phyloP scores from a whole-genome alignment of 2,888 invertebrate species.

The Lysandra coridon region DNA sequence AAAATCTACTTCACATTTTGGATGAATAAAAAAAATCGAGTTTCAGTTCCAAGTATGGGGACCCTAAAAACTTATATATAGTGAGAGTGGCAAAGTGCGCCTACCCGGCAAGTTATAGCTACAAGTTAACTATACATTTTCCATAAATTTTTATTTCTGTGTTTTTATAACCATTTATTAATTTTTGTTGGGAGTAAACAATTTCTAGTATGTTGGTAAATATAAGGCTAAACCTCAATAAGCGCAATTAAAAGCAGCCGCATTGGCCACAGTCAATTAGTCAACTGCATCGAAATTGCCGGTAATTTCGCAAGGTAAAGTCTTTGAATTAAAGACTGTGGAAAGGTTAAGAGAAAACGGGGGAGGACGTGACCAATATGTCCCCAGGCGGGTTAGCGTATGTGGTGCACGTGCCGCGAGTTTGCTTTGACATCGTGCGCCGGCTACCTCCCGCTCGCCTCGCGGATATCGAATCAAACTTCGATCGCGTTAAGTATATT shows the following conservation, averaged over 20 bases:
- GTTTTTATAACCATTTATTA: no score
- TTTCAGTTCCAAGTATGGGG: no score
- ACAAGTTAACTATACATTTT: no score
- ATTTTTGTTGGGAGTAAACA: no score
- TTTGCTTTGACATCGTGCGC: constrained; percentile 72
- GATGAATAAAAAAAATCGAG: no score
- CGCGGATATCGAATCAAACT: constrained; percentile 64
- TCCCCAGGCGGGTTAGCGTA: constrained; percentile 59
- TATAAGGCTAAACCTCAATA: background rate
- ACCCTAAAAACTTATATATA: no score
- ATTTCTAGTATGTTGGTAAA: no score
- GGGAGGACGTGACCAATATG: constrained; percentile 75
- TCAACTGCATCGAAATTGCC: constrained; percentile 12
- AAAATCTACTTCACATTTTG: no score
- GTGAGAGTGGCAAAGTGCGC: no score
- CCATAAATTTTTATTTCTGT: no score
- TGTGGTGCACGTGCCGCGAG: constrained; percentile 70
- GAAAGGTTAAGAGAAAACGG: constrained; percentile 69
- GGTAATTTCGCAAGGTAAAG: constrained; percentile 43
- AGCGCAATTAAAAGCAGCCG: background rate
- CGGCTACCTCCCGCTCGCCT: constrained; percentile 60
- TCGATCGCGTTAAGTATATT: constrained; percentile 57
- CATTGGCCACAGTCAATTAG: background rate
- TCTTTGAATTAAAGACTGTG: constrained; percentile 69
- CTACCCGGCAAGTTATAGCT: no score